Evolutionary conservation across 2,113 vertebrate genomes (phyloP).

Genomic region (Dicentrarchus labrax): DNA sequence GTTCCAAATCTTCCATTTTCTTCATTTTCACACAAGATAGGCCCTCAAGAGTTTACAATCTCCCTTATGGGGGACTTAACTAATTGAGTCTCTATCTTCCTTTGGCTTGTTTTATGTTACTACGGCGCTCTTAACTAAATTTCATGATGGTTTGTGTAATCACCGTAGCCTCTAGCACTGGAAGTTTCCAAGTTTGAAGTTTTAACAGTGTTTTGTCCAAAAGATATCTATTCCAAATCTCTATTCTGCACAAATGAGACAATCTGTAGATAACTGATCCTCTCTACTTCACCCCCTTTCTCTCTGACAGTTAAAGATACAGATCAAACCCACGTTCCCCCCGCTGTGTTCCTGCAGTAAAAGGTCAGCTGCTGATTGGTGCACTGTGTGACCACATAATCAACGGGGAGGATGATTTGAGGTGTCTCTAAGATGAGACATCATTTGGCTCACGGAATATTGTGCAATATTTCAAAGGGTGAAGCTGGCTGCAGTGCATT

Average conservation of each 20-base stretch:
- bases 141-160: conserved; percentile 48
- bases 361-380: conserved; percentile 69
- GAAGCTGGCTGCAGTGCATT: background rate
- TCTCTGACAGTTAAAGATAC: conserved; percentile 27
- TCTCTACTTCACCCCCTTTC: conserved; percentile 3
- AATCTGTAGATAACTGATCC: conserved; percentile 3
- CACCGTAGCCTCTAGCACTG: background rate
- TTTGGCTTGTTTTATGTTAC: conserved; percentile 54
- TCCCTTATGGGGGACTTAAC: conserved; percentile 51
- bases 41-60: conserved; percentile 57
- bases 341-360: conserved; percentile 34
- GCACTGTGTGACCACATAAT: conserved; percentile 58
- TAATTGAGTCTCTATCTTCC: conserved; percentile 66
- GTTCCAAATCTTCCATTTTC: conserved; percentile 50
- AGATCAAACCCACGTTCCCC: conserved; percentile 41
- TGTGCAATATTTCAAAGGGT: conserved; percentile 23
- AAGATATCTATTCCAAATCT: conserved; percentile 41
- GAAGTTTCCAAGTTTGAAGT: conserved; percentile 34
- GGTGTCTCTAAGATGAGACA: conserved; percentile 38
- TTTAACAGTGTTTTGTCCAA: conserved; percentile 25
- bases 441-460: conserved; percentile 35
- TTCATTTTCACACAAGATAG: conserved; percentile 35
- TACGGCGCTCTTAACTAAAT: conserved; percentile 44
- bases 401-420: conserved; percentile 47
- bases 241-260: conserved; percentile 44